Base-by-base conservation (phyloP, 1,140 invertebrate genomes). In the Sitophilus oryzae region DNA sequence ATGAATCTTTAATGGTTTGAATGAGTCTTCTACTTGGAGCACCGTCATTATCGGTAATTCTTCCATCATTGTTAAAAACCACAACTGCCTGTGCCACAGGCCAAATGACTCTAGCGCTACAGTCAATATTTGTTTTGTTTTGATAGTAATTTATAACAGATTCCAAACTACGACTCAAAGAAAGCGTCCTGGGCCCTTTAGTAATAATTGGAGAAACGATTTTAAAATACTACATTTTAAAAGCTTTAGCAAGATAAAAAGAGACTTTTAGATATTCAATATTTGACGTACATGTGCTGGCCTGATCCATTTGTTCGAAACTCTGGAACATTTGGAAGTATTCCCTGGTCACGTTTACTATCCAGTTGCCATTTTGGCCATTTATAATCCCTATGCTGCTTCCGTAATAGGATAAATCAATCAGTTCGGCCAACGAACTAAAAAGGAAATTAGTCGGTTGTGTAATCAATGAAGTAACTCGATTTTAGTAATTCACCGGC, bases 341-440 rank as follows among this genome's bases (percentile, higher is more conserved):
- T 35, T 64, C 58, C 9, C 65, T 52, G 5, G 74, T 76, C 15
- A 74, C 59, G 56, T 79, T 76, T 4, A 74, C 70, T 2, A 82
- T 65, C 77, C 77, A 82, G 25, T 71, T 59, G 9, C 76, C 81
- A 1, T 73, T 77, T 63, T 73, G 74, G 11, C 80, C 78, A 51
- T 82, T 77, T 15, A 83, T 64, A 40, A 83, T 65, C 3, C 73
- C 76, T 45, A 83, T 67, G 40, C 70, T 74, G 44, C 79, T 80
- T 0, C 78, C 75, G 41, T 76, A 76, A 30, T 71, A 60, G 15
- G 78, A 79, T 15, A 82, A 67, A 57, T 81, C 76, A 6, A 79
- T 59, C 19, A 72, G 69, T 57, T 77, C 70, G 36, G 72, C 50
- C 16, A 77, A 44, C 23, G 65, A 59, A n/a, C 75, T 77, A 50